Conservation (phyloP, 1,140 invertebrate genomes). For the Pseudomyrmex pallidus region DNA sequence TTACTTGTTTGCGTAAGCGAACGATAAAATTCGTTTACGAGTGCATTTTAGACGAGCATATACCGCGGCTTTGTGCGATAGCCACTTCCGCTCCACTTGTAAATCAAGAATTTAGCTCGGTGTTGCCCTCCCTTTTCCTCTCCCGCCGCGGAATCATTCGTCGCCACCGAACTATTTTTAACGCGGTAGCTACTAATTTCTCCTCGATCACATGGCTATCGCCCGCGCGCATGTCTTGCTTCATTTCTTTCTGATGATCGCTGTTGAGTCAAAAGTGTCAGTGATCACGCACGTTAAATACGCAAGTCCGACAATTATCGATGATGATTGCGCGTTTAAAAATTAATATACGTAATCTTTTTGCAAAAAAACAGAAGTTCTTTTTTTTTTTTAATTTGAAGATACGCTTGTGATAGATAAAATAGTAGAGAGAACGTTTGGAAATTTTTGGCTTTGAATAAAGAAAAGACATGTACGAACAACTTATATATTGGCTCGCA, state of each 20-base stretch:
- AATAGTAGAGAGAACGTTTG: too few relatives aligned
- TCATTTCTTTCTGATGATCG: background rate
- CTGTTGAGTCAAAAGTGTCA: background rate
- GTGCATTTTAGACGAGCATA: constrained; percentile 68
- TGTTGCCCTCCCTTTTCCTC: background rate
- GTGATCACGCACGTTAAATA: background rate
- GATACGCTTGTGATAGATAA: too few relatives aligned
- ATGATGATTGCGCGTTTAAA: background rate
- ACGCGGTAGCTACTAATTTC: constrained; percentile 25
- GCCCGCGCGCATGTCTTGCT: background rate
- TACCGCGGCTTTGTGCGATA: constrained; percentile 74
- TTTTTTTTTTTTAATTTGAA: too few relatives aligned
- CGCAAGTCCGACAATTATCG: background rate
- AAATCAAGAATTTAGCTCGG: constrained; percentile 71
- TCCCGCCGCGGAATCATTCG: background rate
- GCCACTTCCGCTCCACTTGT: constrained; percentile 78
- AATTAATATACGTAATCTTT: background rate
- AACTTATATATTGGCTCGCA: too few relatives aligned
- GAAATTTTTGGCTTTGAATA: too few relatives aligned
- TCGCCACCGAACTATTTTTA: constrained; percentile 25
- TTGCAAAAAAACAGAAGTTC: background rate
- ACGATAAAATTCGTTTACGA: constrained; percentile 80
- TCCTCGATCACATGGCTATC: constrained; percentile 35
- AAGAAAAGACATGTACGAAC: too few relatives aligned
- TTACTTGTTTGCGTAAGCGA: constrained; percentile 76